Conservation (phyloP, 2,888 invertebrate species). For the Phasia obesa region DNA sequence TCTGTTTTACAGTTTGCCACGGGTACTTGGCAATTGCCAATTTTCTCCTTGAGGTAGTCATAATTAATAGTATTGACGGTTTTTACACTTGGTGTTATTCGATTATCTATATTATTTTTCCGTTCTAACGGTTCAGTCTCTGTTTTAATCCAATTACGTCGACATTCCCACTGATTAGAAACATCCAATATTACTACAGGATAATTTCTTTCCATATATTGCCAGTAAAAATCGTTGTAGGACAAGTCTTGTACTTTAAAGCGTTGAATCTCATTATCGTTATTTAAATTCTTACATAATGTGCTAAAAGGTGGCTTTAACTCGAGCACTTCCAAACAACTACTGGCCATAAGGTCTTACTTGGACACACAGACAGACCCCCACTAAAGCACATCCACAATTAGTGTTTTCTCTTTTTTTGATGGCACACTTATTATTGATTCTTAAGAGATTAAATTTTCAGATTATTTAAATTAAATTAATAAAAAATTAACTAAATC, state of each 20-base stretch:
- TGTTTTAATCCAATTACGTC: constrained; percentile 84
- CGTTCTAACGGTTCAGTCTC: not conserved
- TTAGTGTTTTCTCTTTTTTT: not conserved
- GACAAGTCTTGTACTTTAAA: constrained; percentile 73
- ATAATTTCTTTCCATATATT: constrained; percentile 84
- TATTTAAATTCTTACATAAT: not conserved
- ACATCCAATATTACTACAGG: constrained; percentile 88
- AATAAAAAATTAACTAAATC: constrained; percentile 49
- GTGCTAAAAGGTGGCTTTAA: constrained; percentile 20
- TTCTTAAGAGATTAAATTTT: not conserved
- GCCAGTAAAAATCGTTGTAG: constrained; percentile 86
- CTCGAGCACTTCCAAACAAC: constrained; percentile 54
- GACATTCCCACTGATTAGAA: constrained; percentile 86
- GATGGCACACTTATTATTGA: not conserved
- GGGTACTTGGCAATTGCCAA: constrained; percentile 87
- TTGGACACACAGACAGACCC: not conserved
- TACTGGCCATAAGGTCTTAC: constrained; percentile 57
- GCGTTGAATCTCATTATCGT: constrained; percentile 37
- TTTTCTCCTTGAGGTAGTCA: constrained; percentile 84
- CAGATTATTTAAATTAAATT: constrained; percentile 25
- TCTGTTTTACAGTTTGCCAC: constrained; percentile 91
- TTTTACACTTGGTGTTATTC: not conserved
- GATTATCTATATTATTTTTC: constrained; percentile 43
- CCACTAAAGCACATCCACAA: constrained; percentile 2
- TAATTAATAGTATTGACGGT: constrained; percentile 81